Evolutionary conservation across 1,140 invertebrate genomes (phyloP), one percentile per base, ranked within the genome.

Genomic region (Chironomus tepperi): DNA sequence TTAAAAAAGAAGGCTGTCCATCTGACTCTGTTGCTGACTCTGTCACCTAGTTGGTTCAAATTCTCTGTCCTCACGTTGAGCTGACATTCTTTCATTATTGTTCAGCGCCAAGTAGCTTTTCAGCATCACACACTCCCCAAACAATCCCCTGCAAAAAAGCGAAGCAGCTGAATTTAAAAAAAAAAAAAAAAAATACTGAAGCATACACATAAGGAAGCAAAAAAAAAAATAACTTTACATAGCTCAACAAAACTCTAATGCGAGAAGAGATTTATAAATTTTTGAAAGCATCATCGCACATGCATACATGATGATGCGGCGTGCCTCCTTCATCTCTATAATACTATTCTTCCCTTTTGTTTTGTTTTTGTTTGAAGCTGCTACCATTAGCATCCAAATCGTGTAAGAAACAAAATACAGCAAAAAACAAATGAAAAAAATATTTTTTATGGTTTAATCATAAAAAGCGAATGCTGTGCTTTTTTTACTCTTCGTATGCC

Each of bases 191-290:
- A 57, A 57, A 34, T 34, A 34, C 24, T 34, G 24, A 34, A 34
- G 24, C 24, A 34, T 34, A 57, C 47, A 57, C 9, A 57, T 7
- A 57, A 57, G 7, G n/a, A 12, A 57, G 2, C 1, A 57, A 57
- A 57, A 57, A 7, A 57, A 57, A 57, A 57, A 57, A 12, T n/a
- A 10, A 19, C 65, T 21, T 19, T 19, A 70, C 19, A 19, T 16
- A 19, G 65, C 65, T 19, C 16, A 70, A 70, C 65, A 70, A 70
- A 57, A 70, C 65, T 70, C 19, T 70, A 70, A 70, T 19, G 19
- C 18, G 65, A 57, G 47, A 21, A 70, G 65, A 70, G 65, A 70
- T 19, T 70, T 70, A 70, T 70, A 70, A 70, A 70, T 70, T 70
- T 70, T 70, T 70, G 19, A 70, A 70, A 70, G 7, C 18, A 19